Base-by-base conservation (phyloP, 92 coral and sea anemone species). In the Bergia puertoricense region DNA sequence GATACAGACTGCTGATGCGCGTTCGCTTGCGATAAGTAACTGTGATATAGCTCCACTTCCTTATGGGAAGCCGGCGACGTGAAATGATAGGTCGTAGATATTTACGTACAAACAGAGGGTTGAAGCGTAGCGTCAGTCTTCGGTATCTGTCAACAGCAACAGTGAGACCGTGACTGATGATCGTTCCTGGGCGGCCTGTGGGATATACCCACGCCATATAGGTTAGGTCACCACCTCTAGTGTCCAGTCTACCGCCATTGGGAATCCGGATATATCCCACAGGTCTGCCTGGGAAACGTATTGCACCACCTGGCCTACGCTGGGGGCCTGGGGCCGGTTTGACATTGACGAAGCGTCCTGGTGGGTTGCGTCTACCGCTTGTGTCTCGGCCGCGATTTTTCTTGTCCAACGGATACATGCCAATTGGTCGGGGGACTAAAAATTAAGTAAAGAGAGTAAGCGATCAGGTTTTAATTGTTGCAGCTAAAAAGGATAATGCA, bases 31-130 rank as follows among this genome's bases (percentile, higher is more conserved):
- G 83, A 77, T 94, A 94, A 7, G 93, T 90, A 0, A 90, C 92
- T 30, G 95, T 90, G 16, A 94, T 72, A 89, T 85, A 94, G 86
- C 86, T 89, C 97, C 97, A 94, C 44, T 23, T 57, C 15, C 91
- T 74, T 22, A 92, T 87, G 9, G 85, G 88, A 3, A 94, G 89
- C 37, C 67, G 71, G 20, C 90, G 92, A 56, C 90, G 88, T 80
- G 79, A 38, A 10, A 90, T 36, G 37, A 89, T 86, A 43, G 78
- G 90, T 40, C 92, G 93, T 50, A 88, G 89, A 6, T 77, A 83
- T 41, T 86, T 84, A 30, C 96, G 93, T 43, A 77, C 90, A 23
- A 86, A 90, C 76, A 94, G 88, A 65, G 79, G 77, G 76, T 80
- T 85, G 0, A 74, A 69, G 18, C 77, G 79, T 18, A 81, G 73